phyloP scores from a whole-genome alignment of 2,113 vertebrate species.

The Thymallus thymallus region DNA sequence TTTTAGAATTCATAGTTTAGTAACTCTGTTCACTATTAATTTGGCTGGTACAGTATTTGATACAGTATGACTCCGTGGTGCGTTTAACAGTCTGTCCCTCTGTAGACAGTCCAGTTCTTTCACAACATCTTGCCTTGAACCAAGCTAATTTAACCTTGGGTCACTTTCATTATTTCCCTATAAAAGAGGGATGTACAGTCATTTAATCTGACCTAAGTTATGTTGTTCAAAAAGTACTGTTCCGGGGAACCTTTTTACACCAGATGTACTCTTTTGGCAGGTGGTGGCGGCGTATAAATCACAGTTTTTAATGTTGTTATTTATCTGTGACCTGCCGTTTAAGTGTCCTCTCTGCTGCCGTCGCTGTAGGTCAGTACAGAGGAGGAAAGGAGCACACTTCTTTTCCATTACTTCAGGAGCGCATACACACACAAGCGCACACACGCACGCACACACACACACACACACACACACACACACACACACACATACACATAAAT shows the following conservation, averaged over 20 bases:
- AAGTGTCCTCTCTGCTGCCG: slow-evolving; percentile 20
- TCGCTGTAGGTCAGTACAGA: slow-evolving; percentile 33
- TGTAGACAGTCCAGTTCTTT: slow-evolving; percentile 10
- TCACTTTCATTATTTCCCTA: slow-evolving; percentile 18
- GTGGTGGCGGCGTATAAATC: not conserved
- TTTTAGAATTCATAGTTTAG: too few relatives aligned
- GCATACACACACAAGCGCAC: not conserved
- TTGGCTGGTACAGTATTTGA: too few relatives aligned
- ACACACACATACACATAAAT: not conserved
- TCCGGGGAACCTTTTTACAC: slow-evolving; percentile 4
- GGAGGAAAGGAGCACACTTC: slow-evolving; percentile 40
- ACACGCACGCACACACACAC: too few relatives aligned
- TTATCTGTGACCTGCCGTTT: slow-evolving; percentile 39
- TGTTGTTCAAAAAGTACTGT: slow-evolving; percentile 5
- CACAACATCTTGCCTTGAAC: slow-evolving; percentile 10
- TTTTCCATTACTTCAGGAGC: slow-evolving; percentile 47
- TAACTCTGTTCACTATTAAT: too few relatives aligned
- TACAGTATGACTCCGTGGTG: slow-evolving; percentile 12
- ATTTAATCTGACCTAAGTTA: slow-evolving; percentile 15
- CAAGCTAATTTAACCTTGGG: slow-evolving; percentile 2
- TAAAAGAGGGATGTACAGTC: slow-evolving; percentile 12
- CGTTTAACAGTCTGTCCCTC: not conserved
- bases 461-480: not conserved
- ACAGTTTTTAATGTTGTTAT: slow-evolving; percentile 35
- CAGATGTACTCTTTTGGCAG: not conserved